Conservation (phyloP, 2,888 invertebrate species). For the Hyles lineata region DNA sequence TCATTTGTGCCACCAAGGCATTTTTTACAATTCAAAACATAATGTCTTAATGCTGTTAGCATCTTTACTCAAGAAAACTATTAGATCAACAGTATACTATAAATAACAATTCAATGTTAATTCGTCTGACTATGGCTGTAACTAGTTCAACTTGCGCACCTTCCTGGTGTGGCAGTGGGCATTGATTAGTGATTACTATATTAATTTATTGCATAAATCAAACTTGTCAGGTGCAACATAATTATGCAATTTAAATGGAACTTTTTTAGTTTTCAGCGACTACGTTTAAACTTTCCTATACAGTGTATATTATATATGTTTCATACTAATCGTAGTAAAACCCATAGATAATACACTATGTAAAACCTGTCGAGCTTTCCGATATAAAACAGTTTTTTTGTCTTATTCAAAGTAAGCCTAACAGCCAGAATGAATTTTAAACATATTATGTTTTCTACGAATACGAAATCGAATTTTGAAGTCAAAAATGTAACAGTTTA, state of each 20-base stretch:
- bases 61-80: background rate
- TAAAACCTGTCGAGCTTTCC: no score
- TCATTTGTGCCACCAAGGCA: no score
- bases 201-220: constrained; percentile 3
- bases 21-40: no score
- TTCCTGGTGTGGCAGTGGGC: no score
- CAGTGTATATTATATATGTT: no score
- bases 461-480: background rate
- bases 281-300: no score
- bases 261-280: background rate
- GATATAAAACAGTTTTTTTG: background rate
- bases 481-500: background rate
- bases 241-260: background rate
- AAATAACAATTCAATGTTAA: constrained; percentile 13
- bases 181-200: no score
- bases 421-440: background rate
- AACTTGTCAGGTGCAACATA: background rate
- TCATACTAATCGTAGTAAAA: no score
- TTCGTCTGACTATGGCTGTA: constrained; percentile 4
- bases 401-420: background rate
- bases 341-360: no score
- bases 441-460: background rate
- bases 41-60: no score
- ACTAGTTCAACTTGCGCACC: constrained; percentile 7
- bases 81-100: background rate